Percentiles rank a stretch among this genome's conserved stretches.
These are phyloP conservation scores for Pyrgus malvae DNA, from an alignment of 2,888 invertebrate species.

Conservation along the genomic window DNA sequence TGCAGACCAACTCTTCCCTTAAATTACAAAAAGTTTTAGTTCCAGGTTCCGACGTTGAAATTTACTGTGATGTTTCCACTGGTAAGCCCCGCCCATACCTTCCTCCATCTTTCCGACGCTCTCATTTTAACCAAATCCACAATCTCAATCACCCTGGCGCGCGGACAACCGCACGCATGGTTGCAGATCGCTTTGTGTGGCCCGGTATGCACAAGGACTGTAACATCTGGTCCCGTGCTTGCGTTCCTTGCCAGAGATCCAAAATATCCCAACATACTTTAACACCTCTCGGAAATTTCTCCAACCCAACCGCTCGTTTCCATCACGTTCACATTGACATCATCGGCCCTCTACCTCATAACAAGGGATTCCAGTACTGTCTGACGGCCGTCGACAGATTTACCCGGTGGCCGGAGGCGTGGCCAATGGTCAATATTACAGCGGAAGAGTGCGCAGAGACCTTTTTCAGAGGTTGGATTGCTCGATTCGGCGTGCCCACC, in stretches of 20 bases:
- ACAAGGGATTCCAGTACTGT: constrained; percentile 6
- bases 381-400: constrained; percentile 14
- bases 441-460: constrained; percentile 31
- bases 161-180: constrained; percentile 30
- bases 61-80: constrained; percentile 31
- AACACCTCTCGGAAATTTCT: constrained; percentile 28
- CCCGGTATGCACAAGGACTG: constrained; percentile 36
- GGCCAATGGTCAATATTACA: constrained; percentile 31
- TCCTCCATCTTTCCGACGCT: constrained; percentile 15
- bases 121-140: constrained; percentile 29
- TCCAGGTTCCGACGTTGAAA: constrained; percentile 26
- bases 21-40: constrained; percentile 23
- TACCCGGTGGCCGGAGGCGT: constrained; percentile 30
- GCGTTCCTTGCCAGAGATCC: constrained; percentile 44
- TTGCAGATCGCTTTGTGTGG: constrained; percentile 52
- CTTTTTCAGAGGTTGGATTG: constrained; percentile 23
- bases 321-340: constrained; percentile 52
- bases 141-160: constrained; percentile 34
- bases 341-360: constrained; percentile 5
- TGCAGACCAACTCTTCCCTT: constrained; percentile 18
- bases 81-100: constrained; percentile 33
- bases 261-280: constrained; percentile 32
- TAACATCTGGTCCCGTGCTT: constrained; percentile 41
- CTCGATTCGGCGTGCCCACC: constrained; percentile 30
- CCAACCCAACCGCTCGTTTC: constrained; percentile 28